Conservation (phyloP, 1,140 invertebrate species). For the Sitobion miscanthi region DNA sequence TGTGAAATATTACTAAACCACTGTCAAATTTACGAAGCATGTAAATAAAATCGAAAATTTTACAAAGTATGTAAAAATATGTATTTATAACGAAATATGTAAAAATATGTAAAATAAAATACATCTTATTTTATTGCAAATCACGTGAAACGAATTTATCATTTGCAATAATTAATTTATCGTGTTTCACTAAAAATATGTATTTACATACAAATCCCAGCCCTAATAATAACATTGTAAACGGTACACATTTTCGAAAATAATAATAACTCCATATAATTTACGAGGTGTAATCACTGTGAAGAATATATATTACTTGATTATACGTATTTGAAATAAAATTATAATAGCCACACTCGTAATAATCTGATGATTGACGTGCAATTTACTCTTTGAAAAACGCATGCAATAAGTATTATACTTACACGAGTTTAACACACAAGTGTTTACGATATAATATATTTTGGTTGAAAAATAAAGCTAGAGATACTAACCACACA, state of each 20-base stretch:
- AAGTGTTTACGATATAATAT: neutral
- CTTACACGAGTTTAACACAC: neutral
- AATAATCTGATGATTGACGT: neutral
- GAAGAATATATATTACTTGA: neutral
- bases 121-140: too few relatives aligned
- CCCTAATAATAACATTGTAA: too few relatives aligned
- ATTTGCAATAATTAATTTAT: too few relatives aligned
- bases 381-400: neutral
- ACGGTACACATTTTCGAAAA: neutral
- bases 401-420: neutral
- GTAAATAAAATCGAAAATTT: too few relatives aligned
- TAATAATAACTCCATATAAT: neutral
- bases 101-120: too few relatives aligned
- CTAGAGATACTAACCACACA: constrained; percentile 60
- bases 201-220: too few relatives aligned
- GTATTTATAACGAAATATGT: too few relatives aligned
- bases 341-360: neutral
- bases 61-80: too few relatives aligned
- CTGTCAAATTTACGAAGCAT: too few relatives aligned
- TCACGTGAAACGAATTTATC: too few relatives aligned
- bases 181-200: too few relatives aligned
- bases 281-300: neutral
- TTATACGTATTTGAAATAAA: neutral
- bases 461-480: constrained; percentile 17
- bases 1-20: too few relatives aligned